Evolutionary conservation across 1,140 invertebrate species (phyloP).

Genomic region (Diorhabda elongata): DNA sequence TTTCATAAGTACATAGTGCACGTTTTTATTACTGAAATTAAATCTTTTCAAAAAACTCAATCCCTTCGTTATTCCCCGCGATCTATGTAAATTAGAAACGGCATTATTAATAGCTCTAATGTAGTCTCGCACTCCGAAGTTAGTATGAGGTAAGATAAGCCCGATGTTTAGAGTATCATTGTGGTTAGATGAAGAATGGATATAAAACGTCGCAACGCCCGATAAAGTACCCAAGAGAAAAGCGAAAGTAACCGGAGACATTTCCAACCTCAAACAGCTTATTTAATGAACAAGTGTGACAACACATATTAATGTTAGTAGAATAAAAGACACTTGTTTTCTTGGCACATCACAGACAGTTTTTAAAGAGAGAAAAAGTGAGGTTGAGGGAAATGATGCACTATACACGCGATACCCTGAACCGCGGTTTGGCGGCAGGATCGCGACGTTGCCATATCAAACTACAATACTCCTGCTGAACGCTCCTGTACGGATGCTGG

Average conservation of each 20-base stretch:
- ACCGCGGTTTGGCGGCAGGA: constrained; percentile 9
- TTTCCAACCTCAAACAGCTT: constrained; percentile 9
- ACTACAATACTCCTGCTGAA: constrained; percentile 30
- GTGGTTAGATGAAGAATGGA: constrained; percentile 16
- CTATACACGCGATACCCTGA: constrained; percentile 13
- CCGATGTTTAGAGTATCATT: constrained; percentile 51
- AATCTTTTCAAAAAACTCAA: constrained; percentile 62
- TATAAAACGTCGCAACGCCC: constrained; percentile 25
- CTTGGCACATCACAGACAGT: constrained; percentile 19
- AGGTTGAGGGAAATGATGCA: constrained; percentile 13
- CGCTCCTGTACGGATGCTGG: constrained; percentile 13
- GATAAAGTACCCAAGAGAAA: constrained; percentile 12
- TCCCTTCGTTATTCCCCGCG: constrained; percentile 50
- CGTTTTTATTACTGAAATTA: constrained; percentile 57
- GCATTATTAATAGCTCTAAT: constrained; percentile 62
- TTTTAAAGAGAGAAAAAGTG: constrained; percentile 13
- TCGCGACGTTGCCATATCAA: constrained; percentile 11
- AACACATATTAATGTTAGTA: constrained; percentile 12
- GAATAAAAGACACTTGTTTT: constrained; percentile 6
- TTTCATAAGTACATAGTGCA: constrained; percentile 63
- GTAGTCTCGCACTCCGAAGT: constrained; percentile 64
- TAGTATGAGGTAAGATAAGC: constrained; percentile 62
- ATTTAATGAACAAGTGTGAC: neutral
- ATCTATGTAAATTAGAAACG: constrained; percentile 57
- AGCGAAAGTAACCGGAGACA: constrained; percentile 23